A percentile compares a stretch with the other conserved stretches of the same genome.
Evolutionary conservation across 2,888 invertebrate genomes (phyloP).

Genomic region (Epiblema foenella): DNA sequence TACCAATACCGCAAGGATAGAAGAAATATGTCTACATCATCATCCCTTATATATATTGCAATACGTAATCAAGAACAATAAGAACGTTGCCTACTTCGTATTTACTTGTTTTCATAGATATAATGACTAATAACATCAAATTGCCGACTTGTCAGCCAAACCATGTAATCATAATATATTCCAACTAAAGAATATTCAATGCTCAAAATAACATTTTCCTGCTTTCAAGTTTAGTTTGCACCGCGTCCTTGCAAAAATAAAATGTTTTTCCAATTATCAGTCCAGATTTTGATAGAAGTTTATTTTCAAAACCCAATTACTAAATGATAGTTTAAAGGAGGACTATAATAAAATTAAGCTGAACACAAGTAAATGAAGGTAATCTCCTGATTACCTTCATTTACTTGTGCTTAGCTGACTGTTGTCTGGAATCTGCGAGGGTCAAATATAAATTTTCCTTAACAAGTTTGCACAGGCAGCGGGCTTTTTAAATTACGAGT

Average conservation of each 20-base stretch:
- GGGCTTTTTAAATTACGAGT: constrained; percentile 11
- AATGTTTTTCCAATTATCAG: constrained; percentile 10
- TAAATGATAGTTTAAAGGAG: constrained; percentile 3
- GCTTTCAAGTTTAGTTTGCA: background rate
- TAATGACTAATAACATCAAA: no score
- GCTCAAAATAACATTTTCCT: background rate
- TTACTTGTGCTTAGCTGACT: no score
- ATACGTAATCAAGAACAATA: no score
- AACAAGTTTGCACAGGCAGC: constrained; percentile 21
- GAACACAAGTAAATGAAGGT: constrained; percentile 14
- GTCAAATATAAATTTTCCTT: constrained; percentile 14
- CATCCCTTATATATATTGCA: no score
- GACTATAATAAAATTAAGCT: constrained; percentile 21
- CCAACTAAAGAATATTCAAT: no score
- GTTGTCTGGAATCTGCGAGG: constrained; percentile 14
- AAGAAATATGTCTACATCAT: no score
- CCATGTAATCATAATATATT: no score
- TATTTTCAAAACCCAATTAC: background rate
- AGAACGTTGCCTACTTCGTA: no score
- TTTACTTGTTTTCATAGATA: no score
- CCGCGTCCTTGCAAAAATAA: background rate
- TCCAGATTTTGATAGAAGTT: background rate
- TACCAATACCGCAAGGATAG: no score
- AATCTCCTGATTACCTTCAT: no score
- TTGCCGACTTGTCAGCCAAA: no score